These are phyloP conservation scores for Leptarthrus brevirostris DNA, from an alignment of 2,888 invertebrate genomes.

Conservation along the genomic window DNA sequence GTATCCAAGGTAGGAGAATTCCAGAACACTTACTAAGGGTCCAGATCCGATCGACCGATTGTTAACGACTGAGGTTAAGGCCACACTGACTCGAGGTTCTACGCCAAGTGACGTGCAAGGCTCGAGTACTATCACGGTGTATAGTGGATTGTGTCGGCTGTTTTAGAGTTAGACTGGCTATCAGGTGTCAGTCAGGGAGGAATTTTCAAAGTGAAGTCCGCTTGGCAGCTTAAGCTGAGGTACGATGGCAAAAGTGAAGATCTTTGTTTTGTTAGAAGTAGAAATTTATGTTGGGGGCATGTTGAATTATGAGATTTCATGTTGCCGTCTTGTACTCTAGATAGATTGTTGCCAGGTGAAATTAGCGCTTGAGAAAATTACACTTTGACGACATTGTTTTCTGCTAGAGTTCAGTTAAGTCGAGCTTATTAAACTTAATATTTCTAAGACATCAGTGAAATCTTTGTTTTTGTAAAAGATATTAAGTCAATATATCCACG, in stretches of 20 bases:
- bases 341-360: conserved; percentile 20
- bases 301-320: conserved; percentile 35
- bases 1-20: too few species aligned
- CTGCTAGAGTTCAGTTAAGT: too few species aligned
- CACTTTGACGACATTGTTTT: conserved; percentile 17
- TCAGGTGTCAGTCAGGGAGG: conserved; percentile 7
- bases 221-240: not conserved
- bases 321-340: conserved; percentile 1
- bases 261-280: not conserved
- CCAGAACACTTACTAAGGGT: not conserved
- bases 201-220: conserved; percentile 16
- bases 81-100: conserved; percentile 1
- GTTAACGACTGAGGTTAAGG: conserved; percentile 12
- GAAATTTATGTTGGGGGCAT: conserved; percentile 29
- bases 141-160: not conserved
- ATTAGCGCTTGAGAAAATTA: conserved; percentile 26
- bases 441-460: too few species aligned
- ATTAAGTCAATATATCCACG: too few species aligned
- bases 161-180: not conserved
- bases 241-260: conserved; percentile 1
- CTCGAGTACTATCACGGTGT: not conserved
- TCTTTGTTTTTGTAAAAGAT: too few species aligned
- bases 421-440: too few species aligned
- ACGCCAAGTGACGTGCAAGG: not conserved
- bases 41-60: conserved; percentile 14